Evolutionary conservation across 2,888 invertebrate genomes (phyloP), one percentile per base, ranked within the genome.

Genomic region (Sinelater perroti): DNA sequence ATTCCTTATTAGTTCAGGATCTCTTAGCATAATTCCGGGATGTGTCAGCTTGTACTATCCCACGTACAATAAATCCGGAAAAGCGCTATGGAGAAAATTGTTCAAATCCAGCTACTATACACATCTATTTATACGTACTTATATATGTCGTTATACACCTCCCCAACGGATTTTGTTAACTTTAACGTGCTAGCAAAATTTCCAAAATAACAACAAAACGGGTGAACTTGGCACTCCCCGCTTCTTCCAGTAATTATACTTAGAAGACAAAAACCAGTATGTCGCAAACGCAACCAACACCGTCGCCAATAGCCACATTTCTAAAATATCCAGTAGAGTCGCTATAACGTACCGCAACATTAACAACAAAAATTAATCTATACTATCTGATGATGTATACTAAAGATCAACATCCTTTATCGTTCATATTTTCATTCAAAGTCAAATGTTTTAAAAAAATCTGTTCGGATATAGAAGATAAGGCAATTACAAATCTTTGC

Each of bases 1-100:
- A 7, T 68, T 58, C 61, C 70, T 73, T 7, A 78, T 68, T 2
- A 78, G 52, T 36, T 78, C 76, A n/a, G 74, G 70, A 64, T 76
- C 76, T 33, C 74, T 61, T 2, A 77, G 50, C 3, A 78, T 24
- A 3, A 79, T 31, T 11, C 62, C 59, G 1, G 78, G 78, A 10
- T 65, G 61, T 6, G 62, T 53, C 1, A 70, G 59, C 60, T 72
- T 73, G 62, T 71, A 79, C n/a, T 71, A 67, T 4, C 79, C 80
- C 14, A 76, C 72, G 26, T 76, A 72, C 3, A 72, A 68, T 16
- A 67, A 64, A 10, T 70, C 66, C 14, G 71, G 63, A 53, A 71
- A 75, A 49, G 71, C 54, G n/a, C 76, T 76, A 51, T 21, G 35
- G 47, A 40, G 47, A 50, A 42, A 31, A 28, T n/a, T 24, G 3